Base-by-base conservation (phyloP, 2,888 invertebrate species). In the Rhodophaea formosa region DNA sequence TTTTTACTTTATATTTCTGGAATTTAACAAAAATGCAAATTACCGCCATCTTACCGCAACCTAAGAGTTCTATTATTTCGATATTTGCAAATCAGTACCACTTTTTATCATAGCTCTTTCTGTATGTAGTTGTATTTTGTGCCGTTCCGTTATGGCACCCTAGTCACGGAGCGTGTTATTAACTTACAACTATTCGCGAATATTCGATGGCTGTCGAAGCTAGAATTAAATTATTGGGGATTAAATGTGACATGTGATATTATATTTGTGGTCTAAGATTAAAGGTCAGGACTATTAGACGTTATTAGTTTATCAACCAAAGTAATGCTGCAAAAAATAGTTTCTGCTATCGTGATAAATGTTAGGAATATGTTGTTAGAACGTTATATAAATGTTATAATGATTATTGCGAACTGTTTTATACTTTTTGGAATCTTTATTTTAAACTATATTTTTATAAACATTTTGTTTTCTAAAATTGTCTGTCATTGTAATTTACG, bases 91-190 rank as follows among this genome's bases (percentile, higher is more conserved):
- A 23, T 23, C 23, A 3, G 23, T 23, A 23, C 3, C 23, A 23
- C 2, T 23, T 23, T 23, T 23, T 23, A 39, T 39, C 6, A 39
- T 10, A 12, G 0, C 12, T n/a, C n/a, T 12, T 39, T 39, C 39
- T n/a, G 39, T n/a, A 39, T 12, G 10, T 39, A 12, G 12, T 39
- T 39, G 3, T 39, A n/a, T 39, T 39, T 39, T 39, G 12, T 39
- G 39, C 6, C 39, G 12, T 39, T 39, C n/a, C 64, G 66, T 66
- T 74, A 75, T 74, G 75, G 72, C 69, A 68, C 68, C 69, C 71
- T 62, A 64, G 72, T 74, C 77, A 72, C 70, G 71, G 62, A 58
- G 56, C 63, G 66, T 61, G 62, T 71, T 74, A 74, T 79, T 72
- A 76, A 51, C 51, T 51, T 51, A 51, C 51, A 35, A 51, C 35